Evolutionary conservation across 1,140 invertebrate species (phyloP).

Genomic region (Triops longicaudatus): DNA sequence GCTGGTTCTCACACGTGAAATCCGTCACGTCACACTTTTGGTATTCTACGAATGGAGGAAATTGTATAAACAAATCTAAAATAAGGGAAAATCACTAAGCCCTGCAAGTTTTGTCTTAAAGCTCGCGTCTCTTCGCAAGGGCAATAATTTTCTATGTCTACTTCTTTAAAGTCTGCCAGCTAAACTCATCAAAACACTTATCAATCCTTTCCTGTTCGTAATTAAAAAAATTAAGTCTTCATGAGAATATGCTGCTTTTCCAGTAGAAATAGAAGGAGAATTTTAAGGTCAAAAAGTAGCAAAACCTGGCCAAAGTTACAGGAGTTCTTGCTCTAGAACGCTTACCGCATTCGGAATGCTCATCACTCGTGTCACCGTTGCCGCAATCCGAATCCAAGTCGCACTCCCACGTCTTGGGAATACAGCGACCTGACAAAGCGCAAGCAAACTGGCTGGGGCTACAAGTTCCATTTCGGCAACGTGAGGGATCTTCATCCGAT

Average conservation of each 20-base stretch:
- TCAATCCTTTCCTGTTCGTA: too few relatives aligned
- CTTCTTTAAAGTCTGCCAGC: too few relatives aligned
- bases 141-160: too few relatives aligned
- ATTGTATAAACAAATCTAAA: not conserved
- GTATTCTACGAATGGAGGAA: conserved; percentile 33
- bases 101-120: too few relatives aligned
- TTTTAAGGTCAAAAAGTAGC: not conserved
- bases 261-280: too few relatives aligned
- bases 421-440: conserved; percentile 37
- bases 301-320: not conserved
- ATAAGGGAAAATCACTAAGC: too few relatives aligned
- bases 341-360: conserved; percentile 37
- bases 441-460: conserved; percentile 38
- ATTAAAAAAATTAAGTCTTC: too few relatives aligned
- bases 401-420: conserved; percentile 37
- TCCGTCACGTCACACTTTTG: conserved; percentile 37
- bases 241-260: too few relatives aligned
- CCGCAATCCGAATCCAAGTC: conserved; percentile 36
- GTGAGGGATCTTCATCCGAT: conserved; percentile 38
- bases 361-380: conserved; percentile 36
- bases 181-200: too few relatives aligned
- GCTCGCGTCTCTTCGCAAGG: too few relatives aligned
- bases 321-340: not conserved
- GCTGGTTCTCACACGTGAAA: conserved; percentile 40
- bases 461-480: conserved; percentile 37